Evolutionary conservation across 1,140 invertebrate species (phyloP), one percentile per base, ranked within the genome.

Genomic region (Drosophila parvula): DNA sequence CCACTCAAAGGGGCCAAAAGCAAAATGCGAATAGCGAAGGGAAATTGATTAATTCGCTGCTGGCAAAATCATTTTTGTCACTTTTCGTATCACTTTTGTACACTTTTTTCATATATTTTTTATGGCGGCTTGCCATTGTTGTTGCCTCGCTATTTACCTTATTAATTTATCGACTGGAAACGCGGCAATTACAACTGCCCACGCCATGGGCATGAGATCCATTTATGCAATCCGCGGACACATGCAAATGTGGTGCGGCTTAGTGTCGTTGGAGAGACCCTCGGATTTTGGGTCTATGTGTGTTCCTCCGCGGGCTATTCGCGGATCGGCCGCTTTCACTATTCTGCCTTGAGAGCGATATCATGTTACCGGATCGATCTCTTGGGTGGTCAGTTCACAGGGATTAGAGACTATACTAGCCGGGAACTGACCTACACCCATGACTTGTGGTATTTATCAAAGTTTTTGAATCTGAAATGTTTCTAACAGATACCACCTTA

Each of bases 301-400:
- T 65, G 62, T 44, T 43, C 69, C 34, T 76, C 78, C 58, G 65
- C 70, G 47, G 64, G 64, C 58, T 45, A 78, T 75, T 78, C 50
- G 65, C 67, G 40, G 62, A 59, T 78, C 36, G 12, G 4, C 16
- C 65, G 69, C 83, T 88, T 88, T 88, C 84, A 88, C 84, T 74
- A 88, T 89, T 84, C 86, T 73, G 71, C 84, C 84, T 88, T 88
- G 84, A 78, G 36, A 50, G 65, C 44, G 67, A 59, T 71, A 71
- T 71, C 22, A 38, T 71, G 69, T 71, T 71, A 48, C 51, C 51
- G 14, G 34, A 40, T 40, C 36, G 11, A 16, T 28, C 34, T 40
- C n/a, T 56, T 56, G 61, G 38, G 30, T 53, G 48, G 50, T 12
- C 4, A 34, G 8, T 10, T 36, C 14, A 40, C 11, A 68, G 34